A percentile compares a stretch with the other conserved stretches of the same genome.
These are phyloP conservation scores for Chinchilla lanigera DNA, from an alignment of 2,113 vertebrate species.

Conservation along the genomic window DNA sequence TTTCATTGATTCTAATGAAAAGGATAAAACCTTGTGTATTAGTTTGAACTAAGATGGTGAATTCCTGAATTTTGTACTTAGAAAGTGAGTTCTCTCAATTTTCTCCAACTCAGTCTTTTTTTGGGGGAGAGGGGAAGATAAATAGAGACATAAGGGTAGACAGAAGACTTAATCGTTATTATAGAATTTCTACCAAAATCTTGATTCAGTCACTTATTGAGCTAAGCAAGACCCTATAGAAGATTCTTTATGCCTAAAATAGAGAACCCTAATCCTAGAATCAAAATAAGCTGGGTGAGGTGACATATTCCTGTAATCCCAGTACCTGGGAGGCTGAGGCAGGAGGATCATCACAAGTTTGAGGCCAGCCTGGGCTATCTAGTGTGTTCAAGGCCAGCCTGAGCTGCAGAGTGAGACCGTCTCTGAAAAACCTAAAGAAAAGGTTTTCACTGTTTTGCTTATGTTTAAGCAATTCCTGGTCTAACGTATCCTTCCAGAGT, in stretches of 20 bases:
- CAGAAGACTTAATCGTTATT: not conserved
- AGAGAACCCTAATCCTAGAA: not conserved
- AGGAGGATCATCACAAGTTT: not conserved
- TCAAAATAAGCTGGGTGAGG: not conserved
- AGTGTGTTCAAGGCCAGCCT: not conserved
- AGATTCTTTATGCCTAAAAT: not conserved
- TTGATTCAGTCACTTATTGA: not conserved
- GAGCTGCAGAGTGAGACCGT: not conserved
- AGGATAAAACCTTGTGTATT: not conserved
- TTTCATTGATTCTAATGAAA: not conserved
- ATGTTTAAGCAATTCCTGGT: not conserved
- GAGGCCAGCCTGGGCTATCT: not conserved
- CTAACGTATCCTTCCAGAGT: not conserved
- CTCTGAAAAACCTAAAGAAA: not conserved
- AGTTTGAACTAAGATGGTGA: not conserved
- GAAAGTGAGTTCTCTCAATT: fast-evolving
- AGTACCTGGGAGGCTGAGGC: not conserved
- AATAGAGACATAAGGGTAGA: not conserved
- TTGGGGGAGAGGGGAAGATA: not conserved
- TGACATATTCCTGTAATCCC: not conserved
- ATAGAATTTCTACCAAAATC: not conserved
- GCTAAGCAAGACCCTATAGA: not conserved
- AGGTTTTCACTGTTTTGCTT: not conserved
- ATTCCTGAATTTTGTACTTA: not conserved
- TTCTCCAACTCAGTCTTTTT: not conserved